These are phyloP conservation scores for Microctonus aethiopoides DNA, from an alignment of 2,888 invertebrate genomes.

Conservation along the genomic window DNA sequence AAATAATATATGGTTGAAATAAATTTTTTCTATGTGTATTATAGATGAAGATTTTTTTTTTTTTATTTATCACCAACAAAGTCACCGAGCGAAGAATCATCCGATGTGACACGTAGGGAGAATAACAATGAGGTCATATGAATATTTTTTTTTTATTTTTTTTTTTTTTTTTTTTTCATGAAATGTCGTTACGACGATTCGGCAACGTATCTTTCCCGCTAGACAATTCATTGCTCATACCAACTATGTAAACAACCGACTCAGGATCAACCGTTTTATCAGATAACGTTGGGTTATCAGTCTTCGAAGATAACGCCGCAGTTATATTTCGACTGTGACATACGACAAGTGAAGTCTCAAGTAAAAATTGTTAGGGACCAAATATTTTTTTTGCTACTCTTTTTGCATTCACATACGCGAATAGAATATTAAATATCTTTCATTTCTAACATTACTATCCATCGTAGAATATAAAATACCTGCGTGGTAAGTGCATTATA, in stretches of 20 bases:
- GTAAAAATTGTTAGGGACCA: background rate
- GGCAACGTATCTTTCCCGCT: background rate
- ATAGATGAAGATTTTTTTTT: conserved; percentile 15
- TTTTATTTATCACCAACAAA: conserved; percentile 14
- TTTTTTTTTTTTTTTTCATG: conserved; percentile 1
- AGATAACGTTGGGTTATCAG: conserved; percentile 41
- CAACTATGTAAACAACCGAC: conserved; percentile 19
- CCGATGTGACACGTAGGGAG: conserved; percentile 23
- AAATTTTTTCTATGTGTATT: background rate
- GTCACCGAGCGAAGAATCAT: conserved; percentile 13
- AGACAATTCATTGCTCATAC: conserved; percentile 14
- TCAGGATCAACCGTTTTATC: conserved; percentile 38
- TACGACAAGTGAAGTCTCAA: conserved; percentile 19
- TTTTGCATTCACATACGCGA: background rate
- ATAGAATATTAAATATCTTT: conserved; percentile 10
- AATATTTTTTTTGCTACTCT: background rate
- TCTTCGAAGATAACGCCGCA: conserved; percentile 39
- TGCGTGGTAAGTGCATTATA: background rate
- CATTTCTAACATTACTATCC: background rate
- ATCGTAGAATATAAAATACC: background rate
- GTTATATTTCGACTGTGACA: conserved; percentile 34
- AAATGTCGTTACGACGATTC: background rate
- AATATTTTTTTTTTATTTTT: conserved; percentile 1
- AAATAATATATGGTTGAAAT: background rate
- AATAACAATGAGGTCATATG: conserved; percentile 28